phyloP scores from a whole-genome alignment of 2,113 vertebrate genomes.

The Macquaria australasica region DNA sequence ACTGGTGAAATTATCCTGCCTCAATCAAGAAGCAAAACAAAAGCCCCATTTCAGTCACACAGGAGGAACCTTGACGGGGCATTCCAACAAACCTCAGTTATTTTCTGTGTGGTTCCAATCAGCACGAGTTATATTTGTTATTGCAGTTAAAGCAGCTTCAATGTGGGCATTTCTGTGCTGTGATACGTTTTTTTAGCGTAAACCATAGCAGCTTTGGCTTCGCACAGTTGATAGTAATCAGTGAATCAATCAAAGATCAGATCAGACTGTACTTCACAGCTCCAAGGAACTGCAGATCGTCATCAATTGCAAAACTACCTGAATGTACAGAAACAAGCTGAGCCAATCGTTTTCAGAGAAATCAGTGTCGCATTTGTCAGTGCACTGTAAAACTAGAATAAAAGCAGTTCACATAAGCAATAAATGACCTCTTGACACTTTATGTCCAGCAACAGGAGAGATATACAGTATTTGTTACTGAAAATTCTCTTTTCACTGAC shows the following conservation, averaged over 20 bases:
- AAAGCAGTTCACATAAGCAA: neutral
- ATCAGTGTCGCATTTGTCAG: neutral
- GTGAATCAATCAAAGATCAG: slow-evolving; percentile 1
- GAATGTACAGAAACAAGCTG: neutral
- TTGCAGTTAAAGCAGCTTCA: neutral
- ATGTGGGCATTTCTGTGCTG: neutral
- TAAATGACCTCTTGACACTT: neutral
- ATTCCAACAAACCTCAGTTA: neutral
- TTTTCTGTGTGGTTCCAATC: neutral
- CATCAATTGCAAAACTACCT: neutral
- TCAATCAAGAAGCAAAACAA: neutral
- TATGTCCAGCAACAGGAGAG: neutral
- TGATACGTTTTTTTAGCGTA: neutral
- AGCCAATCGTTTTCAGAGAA: neutral
- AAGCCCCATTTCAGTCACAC: neutral
- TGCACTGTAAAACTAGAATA: neutral
- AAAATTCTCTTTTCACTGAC: neutral
- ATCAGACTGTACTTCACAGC: slow-evolving; percentile 3
- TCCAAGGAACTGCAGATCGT: slow-evolving; percentile 5
- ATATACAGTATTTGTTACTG: neutral
- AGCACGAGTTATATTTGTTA: neutral
- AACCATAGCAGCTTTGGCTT: neutral
- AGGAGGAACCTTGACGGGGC: neutral
- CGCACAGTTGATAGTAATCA: slow-evolving; percentile 8
- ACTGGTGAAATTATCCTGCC: neutral